These are phyloP conservation scores for Hypanus sabinus DNA, from an alignment of 2,113 vertebrate species.

Conservation along the genomic window DNA sequence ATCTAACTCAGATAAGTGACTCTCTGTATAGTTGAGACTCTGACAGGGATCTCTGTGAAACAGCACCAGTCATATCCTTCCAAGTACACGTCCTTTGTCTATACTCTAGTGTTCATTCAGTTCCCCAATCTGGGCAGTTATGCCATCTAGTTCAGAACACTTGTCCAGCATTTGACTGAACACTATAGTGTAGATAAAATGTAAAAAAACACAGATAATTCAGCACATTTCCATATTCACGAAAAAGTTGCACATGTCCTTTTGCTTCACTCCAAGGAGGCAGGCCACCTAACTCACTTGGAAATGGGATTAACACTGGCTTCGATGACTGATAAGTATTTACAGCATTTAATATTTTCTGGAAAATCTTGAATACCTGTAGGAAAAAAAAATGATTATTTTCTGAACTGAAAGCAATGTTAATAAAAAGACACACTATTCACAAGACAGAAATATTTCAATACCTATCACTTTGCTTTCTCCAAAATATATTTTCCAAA, in stretches of 20 bases:
- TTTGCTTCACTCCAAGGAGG: background rate
- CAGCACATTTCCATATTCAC: background rate
- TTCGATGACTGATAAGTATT: constrained; percentile 95
- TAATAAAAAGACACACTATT: background rate
- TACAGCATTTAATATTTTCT: constrained; percentile 98
- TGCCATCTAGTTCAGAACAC: background rate
- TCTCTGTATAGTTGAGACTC: background rate
- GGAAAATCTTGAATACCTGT: constrained; percentile 98
- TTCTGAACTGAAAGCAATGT: background rate
- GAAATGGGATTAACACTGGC: constrained; percentile 98
- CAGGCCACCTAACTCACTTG: constrained; percentile 73
- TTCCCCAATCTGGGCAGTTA: background rate
- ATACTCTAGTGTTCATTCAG: background rate
- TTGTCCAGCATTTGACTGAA: too few species aligned
- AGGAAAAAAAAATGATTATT: constrained; percentile 34
- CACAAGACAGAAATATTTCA: background rate
- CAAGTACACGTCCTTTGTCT: background rate
- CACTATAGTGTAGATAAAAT: background rate
- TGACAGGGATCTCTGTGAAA: too few species aligned
- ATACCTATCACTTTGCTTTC: background rate
- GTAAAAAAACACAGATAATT: background rate
- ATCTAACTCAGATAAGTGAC: background rate
- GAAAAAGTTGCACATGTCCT: background rate
- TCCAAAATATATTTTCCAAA: background rate
- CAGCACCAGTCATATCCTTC: too few species aligned